Evolutionary conservation across 2,113 vertebrate genomes (phyloP), one percentile per base, ranked within the genome.

Genomic region (Poeciliopsis retropinna): DNA sequence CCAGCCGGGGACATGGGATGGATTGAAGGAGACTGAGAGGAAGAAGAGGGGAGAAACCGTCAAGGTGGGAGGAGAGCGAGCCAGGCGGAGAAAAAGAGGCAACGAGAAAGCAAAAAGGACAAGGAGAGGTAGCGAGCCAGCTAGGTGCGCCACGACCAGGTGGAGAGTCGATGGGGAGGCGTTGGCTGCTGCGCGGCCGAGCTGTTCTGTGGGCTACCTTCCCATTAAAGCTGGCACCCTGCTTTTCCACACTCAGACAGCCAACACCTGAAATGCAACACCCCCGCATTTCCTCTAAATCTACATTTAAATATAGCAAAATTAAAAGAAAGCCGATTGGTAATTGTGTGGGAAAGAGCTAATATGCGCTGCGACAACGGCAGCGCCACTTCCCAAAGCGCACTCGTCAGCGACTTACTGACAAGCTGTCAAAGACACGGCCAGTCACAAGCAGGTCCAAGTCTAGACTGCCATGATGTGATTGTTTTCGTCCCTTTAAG

Each of bases 61-160:
- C 75, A 79, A 68, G 80, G 81, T 8, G 70, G 68, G 67, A 63
- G 82, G 60, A 37, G 39, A 41, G 39, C 3, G 14, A 41, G 39
- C 13, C 39, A 15, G 39, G 39, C 39, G 14, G 14, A 41, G 39
- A 41, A 41, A 41, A 41, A 37, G 34, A 37, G 34, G 10, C 10
- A 37, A 37, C 34, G 10, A 11, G 34, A 37, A 37, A 37, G 10
- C 34, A 37, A 37, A 37, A 37, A 11, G 34, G 34, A 37, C 34
- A 37, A 37, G 34, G 34, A 37, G 34, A 37, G 1, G 10, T 11
- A 37, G 34, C 0, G 34, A 37, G 81, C 88, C 89, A 91, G 86
- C 81, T 90, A 93, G 88, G 87, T 91, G 83, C 85, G 88, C 73
- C 73, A 70, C 66, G 87, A 90, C 60, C 91, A 92, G 92, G 91